Base-by-base conservation (phyloP, 2,797 vertebrate genomes). In the Onychomys arenicola region DNA sequence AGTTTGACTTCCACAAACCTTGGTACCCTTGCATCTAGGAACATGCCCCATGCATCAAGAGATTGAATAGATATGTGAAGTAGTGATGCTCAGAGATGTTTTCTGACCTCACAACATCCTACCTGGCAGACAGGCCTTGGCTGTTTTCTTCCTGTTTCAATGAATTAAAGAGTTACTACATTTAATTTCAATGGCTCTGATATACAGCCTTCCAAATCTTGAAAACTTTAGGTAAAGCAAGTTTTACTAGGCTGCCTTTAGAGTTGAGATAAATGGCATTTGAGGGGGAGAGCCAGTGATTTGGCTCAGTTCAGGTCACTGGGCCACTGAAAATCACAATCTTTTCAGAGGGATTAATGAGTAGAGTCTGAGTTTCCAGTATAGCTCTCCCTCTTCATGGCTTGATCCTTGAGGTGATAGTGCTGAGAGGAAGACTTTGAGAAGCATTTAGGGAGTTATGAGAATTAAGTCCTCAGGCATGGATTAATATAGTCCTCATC, bases 81-180 rank as follows among this genome's bases (percentile, higher is more conserved):
- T 11, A 16, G 1, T 55, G 16, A 27, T 76, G 29, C n/a, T 43
- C 13, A 14, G 34, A 49, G 49, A 88, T 43, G 23, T 57, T 65
- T 16, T 7, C n/a, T 29, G 37, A 52, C 46, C 23, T 57, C 40
- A 76, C 29, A 34, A 16, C 32, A 71, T 29, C 21, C 21, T 10
- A 14, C 2, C 29, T 46, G 76, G 61, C n/a, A 23, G 11, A n/a
- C 71, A 19, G 6, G 25, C 12, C 19, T 43, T 11, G 40, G 2
- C 6, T 16, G 4, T 7, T 37, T 49, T 59, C 10, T 76, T 46
- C 11, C 46, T 2, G 0, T 2, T 9, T 46, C 32, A 19, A 13
- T 4, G 12, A 29, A 4, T 40, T 59, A 27, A 32, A 23, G 0
- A n/a, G 32, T 2, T 37, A 3, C 49, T 19, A 0, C 59, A 16